phyloP scores from a whole-genome alignment of 2,113 vertebrate genomes.

The Terrapene triunguis region DNA sequence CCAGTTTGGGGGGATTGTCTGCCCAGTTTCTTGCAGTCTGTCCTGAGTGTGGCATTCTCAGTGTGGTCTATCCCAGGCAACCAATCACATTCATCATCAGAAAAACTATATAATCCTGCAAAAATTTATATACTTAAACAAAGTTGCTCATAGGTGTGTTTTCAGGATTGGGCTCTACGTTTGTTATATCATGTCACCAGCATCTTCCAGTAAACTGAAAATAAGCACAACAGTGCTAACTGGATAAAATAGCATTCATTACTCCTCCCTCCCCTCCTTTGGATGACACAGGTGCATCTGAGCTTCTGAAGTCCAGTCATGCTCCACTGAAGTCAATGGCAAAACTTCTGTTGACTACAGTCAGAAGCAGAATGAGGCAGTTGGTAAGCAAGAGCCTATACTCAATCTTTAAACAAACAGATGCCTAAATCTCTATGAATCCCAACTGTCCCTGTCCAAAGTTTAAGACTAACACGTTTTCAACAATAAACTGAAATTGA shows the following conservation, averaged over 20 bases:
- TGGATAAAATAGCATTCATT: slow-evolving; percentile 34
- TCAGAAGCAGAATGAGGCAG: neutral
- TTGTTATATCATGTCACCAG: slow-evolving; percentile 3
- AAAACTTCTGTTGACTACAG: slow-evolving; percentile 15
- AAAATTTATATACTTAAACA: neutral
- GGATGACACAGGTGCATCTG: neutral
- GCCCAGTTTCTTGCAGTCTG: too few species aligned
- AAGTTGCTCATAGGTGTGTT: neutral
- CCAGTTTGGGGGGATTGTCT: too few species aligned
- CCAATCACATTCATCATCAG: neutral
- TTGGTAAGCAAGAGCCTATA: neutral
- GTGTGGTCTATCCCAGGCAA: too few species aligned
- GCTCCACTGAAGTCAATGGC: neutral
- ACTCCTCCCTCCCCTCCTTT: neutral
- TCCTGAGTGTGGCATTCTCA: too few species aligned
- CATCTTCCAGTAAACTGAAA: neutral
- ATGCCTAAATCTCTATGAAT: neutral
- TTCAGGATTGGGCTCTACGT: neutral
- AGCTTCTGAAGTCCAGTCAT: slow-evolving; percentile 12
- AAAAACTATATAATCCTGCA: neutral
- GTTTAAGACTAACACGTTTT: neutral
- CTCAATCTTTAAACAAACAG: neutral
- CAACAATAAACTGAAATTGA: neutral
- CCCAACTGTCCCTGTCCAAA: slow-evolving; percentile 34
- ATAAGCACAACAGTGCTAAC: neutral